Percentiles rank a stretch among this genome's conserved stretches.
These are phyloP conservation scores for Scortum barcoo DNA, from an alignment of 2,113 vertebrate genomes.

Conservation along the genomic window DNA sequence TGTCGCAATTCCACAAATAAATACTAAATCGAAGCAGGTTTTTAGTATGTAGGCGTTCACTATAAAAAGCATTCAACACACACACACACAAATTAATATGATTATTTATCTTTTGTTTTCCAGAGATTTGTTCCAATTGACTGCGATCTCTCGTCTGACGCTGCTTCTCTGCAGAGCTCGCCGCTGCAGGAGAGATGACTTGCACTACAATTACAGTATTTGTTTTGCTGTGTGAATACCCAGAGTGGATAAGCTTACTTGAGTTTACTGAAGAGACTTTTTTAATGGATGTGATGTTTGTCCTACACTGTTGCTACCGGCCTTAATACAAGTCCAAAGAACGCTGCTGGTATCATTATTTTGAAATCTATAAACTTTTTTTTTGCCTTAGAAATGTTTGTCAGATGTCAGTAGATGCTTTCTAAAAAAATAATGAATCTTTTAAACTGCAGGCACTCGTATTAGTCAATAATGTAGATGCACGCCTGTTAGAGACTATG, in stretches of 20 bases:
- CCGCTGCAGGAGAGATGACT: slow-evolving; percentile 54
- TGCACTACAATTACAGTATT: slow-evolving; percentile 42
- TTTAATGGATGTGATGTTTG: slow-evolving; percentile 23
- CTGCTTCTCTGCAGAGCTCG: slow-evolving; percentile 21
- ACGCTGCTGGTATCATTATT: not conserved
- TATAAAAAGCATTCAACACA: no score
- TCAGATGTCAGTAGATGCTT: not conserved
- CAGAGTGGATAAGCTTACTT: slow-evolving; percentile 13
- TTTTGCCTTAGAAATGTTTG: not conserved
- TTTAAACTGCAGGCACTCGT: slow-evolving; percentile 1
- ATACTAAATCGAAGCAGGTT: no score
- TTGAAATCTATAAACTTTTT: not conserved
- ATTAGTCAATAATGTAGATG: not conserved
- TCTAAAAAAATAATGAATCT: not conserved
- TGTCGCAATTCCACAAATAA: no score
- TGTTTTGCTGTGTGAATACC: not conserved
- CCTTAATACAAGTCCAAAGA: slow-evolving; percentile 8
- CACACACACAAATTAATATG: not conserved
- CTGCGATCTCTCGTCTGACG: slow-evolving; percentile 1
- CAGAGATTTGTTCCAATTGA: slow-evolving; percentile 78
- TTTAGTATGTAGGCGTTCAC: no score
- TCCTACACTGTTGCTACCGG: slow-evolving; percentile 36
- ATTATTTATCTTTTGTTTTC: slow-evolving; percentile 50
- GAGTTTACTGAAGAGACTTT: slow-evolving; percentile 22
- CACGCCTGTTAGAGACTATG: not conserved